A percentile compares a stretch with the other conserved stretches of the same genome.
These are phyloP conservation scores for Smutsia temminckii DNA, from an alignment of 2,797 vertebrate species.

Conservation along the genomic window DNA sequence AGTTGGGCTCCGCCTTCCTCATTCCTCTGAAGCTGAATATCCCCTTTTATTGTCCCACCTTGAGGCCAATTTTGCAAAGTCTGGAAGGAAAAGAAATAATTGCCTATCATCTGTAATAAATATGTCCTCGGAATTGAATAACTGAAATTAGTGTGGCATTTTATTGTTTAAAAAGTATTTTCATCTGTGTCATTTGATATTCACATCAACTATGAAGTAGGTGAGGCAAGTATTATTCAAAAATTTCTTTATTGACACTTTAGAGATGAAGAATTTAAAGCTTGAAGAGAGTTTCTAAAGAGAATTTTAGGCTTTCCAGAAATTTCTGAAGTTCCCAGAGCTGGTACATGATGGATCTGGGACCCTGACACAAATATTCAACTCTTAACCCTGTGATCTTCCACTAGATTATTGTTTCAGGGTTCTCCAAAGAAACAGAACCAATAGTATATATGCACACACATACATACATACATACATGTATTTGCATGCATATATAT, in stretches of 20 bases:
- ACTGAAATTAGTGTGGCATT: not conserved
- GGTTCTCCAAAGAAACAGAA: not conserved
- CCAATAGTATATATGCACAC: not conserved
- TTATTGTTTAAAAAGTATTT: not conserved
- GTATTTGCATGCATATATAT: not conserved
- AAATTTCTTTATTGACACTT: not conserved
- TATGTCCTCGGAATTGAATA: not conserved
- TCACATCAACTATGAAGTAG: not conserved
- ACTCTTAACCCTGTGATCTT: not conserved
- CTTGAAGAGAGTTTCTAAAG: not conserved
- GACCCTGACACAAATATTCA: not conserved
- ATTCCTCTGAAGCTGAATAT: not conserved
- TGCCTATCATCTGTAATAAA: conserved; percentile 1
- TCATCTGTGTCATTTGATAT: not conserved
- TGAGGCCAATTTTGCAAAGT: conserved; percentile 28
- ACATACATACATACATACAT: not conserved
- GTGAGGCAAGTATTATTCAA: not conserved
- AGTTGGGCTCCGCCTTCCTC: not conserved
- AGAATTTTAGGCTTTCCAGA: not conserved
- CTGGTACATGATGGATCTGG: not conserved
- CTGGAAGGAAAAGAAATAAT: conserved; percentile 21
- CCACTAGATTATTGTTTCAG: not conserved
- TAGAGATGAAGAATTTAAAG: not conserved
- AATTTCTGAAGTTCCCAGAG: not conserved
- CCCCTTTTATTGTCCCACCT: conserved; percentile 32